Evolutionary conservation across 2,113 vertebrate species (phyloP).

Genomic region (Cranoglanis bouderius): DNA sequence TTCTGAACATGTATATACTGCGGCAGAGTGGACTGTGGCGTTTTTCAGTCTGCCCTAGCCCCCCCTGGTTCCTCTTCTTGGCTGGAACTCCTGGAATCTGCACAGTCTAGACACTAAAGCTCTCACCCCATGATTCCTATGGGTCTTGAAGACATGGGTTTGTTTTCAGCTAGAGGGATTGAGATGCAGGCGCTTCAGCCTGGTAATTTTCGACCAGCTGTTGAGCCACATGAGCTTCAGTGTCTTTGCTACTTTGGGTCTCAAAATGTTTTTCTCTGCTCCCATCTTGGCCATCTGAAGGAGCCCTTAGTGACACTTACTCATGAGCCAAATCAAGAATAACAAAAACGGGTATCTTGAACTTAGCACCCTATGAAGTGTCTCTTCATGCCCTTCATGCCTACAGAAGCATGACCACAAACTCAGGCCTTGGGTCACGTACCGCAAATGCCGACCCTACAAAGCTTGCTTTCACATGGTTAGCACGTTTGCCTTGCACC

Average conservation of each 20-base stretch:
- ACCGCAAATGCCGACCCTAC: background rate
- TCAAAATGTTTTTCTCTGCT: slow-evolving; percentile 46
- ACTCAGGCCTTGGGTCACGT: background rate
- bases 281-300: slow-evolving; percentile 59
- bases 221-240: slow-evolving; percentile 37
- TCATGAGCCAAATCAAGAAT: slow-evolving; percentile 43
- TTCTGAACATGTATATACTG: slow-evolving; percentile 42
- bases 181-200: slow-evolving; percentile 56
- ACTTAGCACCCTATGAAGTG: background rate
- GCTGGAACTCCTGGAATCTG: slow-evolving; percentile 71
- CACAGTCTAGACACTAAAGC: slow-evolving; percentile 72
- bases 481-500: too few species aligned
- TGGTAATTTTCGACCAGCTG: slow-evolving; percentile 62
- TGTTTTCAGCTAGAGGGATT: slow-evolving; percentile 34
- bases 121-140: slow-evolving; percentile 61
- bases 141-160: slow-evolving; percentile 60
- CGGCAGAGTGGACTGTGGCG: slow-evolving; percentile 19
- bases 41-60: background rate
- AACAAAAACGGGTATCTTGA: slow-evolving; percentile 57
- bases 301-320: slow-evolving; percentile 37
- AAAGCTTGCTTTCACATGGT: background rate
- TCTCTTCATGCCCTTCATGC: background rate
- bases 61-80: slow-evolving; percentile 20
- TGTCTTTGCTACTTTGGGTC: background rate
- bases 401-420: background rate